Conservation (phyloP, 2,113 vertebrate species). For the Illadopsis cleaveri region DNA sequence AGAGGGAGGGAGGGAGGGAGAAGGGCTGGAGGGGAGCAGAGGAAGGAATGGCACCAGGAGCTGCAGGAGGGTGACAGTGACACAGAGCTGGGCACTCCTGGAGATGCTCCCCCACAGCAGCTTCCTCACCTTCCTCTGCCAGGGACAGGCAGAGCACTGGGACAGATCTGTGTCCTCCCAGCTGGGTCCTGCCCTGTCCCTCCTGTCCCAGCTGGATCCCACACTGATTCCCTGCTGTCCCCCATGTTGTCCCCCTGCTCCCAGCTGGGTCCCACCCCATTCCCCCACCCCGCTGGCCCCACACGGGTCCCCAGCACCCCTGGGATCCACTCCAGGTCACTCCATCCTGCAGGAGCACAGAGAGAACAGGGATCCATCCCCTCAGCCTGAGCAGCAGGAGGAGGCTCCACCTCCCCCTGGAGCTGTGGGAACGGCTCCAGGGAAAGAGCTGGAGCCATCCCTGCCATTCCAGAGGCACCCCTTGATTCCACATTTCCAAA, state of each 20-base stretch:
- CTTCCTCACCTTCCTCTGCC: background rate
- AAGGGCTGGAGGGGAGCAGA: background rate
- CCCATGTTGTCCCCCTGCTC: background rate
- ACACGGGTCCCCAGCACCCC: background rate
- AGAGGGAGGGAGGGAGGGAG: background rate
- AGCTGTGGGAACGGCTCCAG: fast-evolving
- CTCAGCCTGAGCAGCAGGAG: background rate
- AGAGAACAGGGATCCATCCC: background rate
- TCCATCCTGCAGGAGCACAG: background rate
- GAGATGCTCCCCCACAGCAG: fast-evolving
- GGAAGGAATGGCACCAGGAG: background rate
- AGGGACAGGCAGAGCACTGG: fast-evolving
- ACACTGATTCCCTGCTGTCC: too few species aligned
- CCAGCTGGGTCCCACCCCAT: background rate
- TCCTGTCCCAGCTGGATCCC: background rate
- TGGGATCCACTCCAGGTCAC: background rate
- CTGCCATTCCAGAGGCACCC: background rate
- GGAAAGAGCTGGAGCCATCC: background rate
- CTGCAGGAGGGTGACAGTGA: background rate
- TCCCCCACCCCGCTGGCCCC: background rate
- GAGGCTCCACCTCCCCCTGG: background rate
- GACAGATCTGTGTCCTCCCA: fast-evolving
- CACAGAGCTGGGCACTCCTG: too few species aligned
- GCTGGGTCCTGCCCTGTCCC: background rate
- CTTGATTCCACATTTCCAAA: background rate